Percentiles rank a stretch among this genome's conserved stretches.
These are phyloP conservation scores for Byasa hedistus DNA, from an alignment of 2,888 invertebrate species.

Conservation along the genomic window DNA sequence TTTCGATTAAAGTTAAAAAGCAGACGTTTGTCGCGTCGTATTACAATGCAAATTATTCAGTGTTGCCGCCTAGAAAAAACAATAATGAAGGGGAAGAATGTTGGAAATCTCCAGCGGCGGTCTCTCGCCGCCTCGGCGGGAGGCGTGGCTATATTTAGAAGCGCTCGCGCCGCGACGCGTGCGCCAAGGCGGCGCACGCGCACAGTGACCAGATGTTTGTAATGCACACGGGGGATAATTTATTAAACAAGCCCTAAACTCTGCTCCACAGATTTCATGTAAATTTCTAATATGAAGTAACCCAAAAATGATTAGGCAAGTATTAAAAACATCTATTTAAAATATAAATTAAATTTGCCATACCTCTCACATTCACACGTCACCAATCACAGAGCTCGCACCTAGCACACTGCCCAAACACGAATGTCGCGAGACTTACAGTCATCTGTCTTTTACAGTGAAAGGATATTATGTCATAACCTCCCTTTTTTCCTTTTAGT, in stretches of 20 bases:
- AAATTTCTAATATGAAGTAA: neutral
- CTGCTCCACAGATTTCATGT: neutral
- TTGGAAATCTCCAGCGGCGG: slow-evolving; percentile 57
- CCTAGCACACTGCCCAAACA: too few species aligned
- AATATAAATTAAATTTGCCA: too few species aligned
- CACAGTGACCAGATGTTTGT: slow-evolving; percentile 41
- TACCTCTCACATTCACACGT: too few species aligned
- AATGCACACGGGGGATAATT: slow-evolving; percentile 30
- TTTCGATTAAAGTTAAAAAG: slow-evolving; percentile 33
- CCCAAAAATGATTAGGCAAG: neutral
- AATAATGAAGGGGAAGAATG: slow-evolving; percentile 59
- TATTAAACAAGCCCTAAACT: neutral
- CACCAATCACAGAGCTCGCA: too few species aligned
- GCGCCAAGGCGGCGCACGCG: slow-evolving; percentile 41
- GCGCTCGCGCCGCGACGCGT: slow-evolving; percentile 69
- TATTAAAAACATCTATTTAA: too few species aligned
- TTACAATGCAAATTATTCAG: slow-evolving; percentile 32
- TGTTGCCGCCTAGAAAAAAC: slow-evolving; percentile 40
- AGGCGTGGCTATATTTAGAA: slow-evolving; percentile 66
- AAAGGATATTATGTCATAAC: too few species aligned
- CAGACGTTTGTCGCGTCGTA: slow-evolving; percentile 44
- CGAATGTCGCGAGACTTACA: too few species aligned
- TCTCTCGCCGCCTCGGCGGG: slow-evolving; percentile 65
- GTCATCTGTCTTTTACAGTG: too few species aligned
- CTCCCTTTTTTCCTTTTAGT: too few species aligned